Conservation (phyloP, 2,888 invertebrate species). For the Osmoderma eremita region DNA sequence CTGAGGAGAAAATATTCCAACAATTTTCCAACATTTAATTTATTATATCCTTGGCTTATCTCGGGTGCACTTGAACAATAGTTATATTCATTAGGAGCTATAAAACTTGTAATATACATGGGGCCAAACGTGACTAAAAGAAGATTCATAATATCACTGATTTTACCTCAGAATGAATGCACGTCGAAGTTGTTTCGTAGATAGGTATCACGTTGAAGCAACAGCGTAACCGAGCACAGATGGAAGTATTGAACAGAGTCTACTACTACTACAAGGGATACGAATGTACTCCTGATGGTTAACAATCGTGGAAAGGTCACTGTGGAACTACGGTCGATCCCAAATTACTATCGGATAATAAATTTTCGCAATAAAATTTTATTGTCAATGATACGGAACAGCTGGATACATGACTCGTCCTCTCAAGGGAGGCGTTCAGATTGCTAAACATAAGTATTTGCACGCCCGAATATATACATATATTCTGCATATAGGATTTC, state of each 20-base stretch:
- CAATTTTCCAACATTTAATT: too few relatives aligned
- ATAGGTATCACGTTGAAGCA: slow-evolving; percentile 10
- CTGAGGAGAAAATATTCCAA: too few relatives aligned
- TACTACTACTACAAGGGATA: background rate
- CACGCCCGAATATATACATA: slow-evolving; percentile 20
- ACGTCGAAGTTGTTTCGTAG: slow-evolving; percentile 5
- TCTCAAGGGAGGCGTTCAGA: slow-evolving; percentile 17
- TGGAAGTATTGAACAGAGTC: slow-evolving; percentile 5
- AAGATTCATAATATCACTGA: slow-evolving; percentile 18
- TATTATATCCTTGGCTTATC: too few relatives aligned
- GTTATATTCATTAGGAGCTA: too few relatives aligned
- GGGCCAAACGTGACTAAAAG: slow-evolving; percentile 16
- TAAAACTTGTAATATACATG: background rate
- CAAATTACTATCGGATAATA: slow-evolving; percentile 32
- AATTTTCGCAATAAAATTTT: slow-evolving; percentile 34
- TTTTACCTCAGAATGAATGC: slow-evolving; percentile 10
- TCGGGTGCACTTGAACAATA: too few relatives aligned
- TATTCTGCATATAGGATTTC: slow-evolving; percentile 12
- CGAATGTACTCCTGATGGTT: slow-evolving; percentile 13
- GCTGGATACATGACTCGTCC: slow-evolving; percentile 11
- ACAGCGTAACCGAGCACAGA: slow-evolving; percentile 15
- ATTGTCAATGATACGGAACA: slow-evolving; percentile 25
- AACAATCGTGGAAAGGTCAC: slow-evolving; percentile 15
- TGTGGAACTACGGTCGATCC: slow-evolving; percentile 17
- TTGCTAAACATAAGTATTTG: slow-evolving; percentile 12